Base-by-base conservation (phyloP, 1,140 invertebrate species). In the Bombus confusus region DNA sequence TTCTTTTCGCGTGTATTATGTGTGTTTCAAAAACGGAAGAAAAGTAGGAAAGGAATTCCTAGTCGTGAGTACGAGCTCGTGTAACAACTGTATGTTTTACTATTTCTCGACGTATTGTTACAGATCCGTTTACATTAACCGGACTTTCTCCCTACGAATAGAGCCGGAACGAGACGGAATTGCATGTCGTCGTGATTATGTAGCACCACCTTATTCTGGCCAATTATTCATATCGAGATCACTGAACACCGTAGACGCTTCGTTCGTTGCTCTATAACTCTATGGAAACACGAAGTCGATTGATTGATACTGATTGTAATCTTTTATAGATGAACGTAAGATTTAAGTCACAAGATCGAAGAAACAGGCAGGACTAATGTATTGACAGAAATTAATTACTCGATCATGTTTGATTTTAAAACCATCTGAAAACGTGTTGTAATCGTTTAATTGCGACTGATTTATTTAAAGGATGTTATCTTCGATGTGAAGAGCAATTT, bases 151-250 rank as follows among this genome's bases (percentile, higher is more conserved):
- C 77, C 66, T 57, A 34, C 73, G 72, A 85, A 77, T 82, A 59
- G 83, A 71, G 79, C 79, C 62, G 88, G 64, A 89, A 86, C 79
- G 88, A 82, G 74, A 34, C 69, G 69, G 74, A 88, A 82, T 71
- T 68, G 47, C 80, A 47, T 68, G 59, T n/a, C 59, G 59, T 52
- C 47, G 59, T n/a, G 59, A 62, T 79, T 82, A 72, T 86, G 72
- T 52, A 52, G 47, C 47, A 52, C 75, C 34, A 37, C 47, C 31
- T 73, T 66, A 52, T 43, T 39, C 43, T 22, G 6, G 28, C n/a
- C 62, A 68, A 83, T 83, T 83, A 77, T 83, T 83, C 52, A 62
- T 59, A 68, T 76, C 73, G 81, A 52, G 62, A 83, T 83, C 62
- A 47, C 18, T 52, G 47, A 52, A 22, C 47, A 52, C 18, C 18